Evolutionary conservation across 2,113 vertebrate genomes (phyloP).

Genomic region (Laticauda colubrina): DNA sequence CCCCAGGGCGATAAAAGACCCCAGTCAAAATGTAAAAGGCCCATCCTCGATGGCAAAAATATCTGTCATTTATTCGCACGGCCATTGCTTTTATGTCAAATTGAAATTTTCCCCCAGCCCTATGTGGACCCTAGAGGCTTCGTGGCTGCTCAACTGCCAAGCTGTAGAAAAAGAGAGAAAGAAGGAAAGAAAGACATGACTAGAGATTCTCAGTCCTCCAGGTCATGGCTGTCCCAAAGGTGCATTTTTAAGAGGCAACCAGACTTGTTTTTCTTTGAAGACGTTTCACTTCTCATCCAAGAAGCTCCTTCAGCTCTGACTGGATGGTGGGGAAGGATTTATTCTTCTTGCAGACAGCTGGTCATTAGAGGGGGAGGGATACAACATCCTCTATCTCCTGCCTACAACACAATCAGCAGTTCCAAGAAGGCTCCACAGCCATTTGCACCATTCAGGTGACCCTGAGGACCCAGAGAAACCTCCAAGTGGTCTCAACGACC

Average conservation of each 20-base stretch:
- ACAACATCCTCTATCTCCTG: too few relatives aligned
- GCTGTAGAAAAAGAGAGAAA: neutral
- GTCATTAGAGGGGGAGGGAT: too few relatives aligned
- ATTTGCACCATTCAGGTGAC: too few relatives aligned
- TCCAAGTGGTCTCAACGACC: neutral
- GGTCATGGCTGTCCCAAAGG: too few relatives aligned
- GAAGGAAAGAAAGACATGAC: neutral
- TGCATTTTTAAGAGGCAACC: too few relatives aligned
- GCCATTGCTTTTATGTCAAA: neutral
- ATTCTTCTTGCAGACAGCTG: neutral
- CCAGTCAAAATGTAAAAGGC: neutral
- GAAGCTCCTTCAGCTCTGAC: too few relatives aligned
- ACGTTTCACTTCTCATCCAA: too few relatives aligned
- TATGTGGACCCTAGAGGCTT: neutral
- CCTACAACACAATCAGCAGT: too few relatives aligned
- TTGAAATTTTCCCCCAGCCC: neutral
- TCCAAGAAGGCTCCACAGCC: too few relatives aligned
- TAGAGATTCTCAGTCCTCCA: too few relatives aligned
- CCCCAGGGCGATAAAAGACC: neutral
- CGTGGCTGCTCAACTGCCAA: neutral
- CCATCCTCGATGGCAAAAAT: neutral
- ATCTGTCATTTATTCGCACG: neutral
- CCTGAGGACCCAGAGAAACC: neutral
- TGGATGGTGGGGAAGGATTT: neutral
- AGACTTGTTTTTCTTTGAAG: too few relatives aligned